Evolutionary conservation across 1,140 invertebrate species (phyloP).

Genomic region (Zaprionus lachaisei): DNA sequence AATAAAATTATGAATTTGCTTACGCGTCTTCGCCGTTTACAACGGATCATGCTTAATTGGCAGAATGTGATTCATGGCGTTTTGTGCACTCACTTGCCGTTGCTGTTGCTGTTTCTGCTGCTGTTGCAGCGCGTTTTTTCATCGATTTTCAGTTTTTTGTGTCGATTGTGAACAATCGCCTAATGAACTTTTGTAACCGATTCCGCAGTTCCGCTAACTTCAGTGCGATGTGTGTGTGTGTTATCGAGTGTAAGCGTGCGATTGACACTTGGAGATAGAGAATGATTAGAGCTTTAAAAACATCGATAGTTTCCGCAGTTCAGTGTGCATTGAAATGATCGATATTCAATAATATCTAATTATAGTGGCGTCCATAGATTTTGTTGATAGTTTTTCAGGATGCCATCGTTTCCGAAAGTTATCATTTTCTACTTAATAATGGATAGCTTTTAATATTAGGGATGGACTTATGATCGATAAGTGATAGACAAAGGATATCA

Average conservation of each 20-base stretch:
- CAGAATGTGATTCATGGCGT: slow-evolving; percentile 81
- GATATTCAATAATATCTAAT: no score
- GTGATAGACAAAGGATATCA: background rate
- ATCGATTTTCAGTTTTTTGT: slow-evolving; percentile 3
- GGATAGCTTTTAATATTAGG: background rate
- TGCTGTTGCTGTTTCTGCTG: slow-evolving; percentile 19
- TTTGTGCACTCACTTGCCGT: slow-evolving; percentile 63
- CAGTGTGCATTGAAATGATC: no score
- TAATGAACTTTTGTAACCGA: slow-evolving; percentile 48
- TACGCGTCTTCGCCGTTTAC: slow-evolving; percentile 53
- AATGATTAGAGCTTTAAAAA: no score
- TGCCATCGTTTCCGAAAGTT: no score
- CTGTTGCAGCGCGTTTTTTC: slow-evolving; percentile 21
- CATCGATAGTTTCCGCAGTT: no score
- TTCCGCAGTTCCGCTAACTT: slow-evolving; percentile 43
- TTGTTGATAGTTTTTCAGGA: no score
- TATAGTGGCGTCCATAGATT: no score
- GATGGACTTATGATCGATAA: background rate
- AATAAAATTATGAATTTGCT: slow-evolving; percentile 57
- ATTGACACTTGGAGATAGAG: background rate
- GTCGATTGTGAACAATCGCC: slow-evolving; percentile 36
- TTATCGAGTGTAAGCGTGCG: slow-evolving; percentile 25
- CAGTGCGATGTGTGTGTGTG: background rate
- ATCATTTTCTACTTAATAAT: no score
- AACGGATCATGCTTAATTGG: slow-evolving; percentile 80